Evolutionary conservation across 2,113 vertebrate genomes (phyloP).

Genomic region (Bungarus multicinctus): DNA sequence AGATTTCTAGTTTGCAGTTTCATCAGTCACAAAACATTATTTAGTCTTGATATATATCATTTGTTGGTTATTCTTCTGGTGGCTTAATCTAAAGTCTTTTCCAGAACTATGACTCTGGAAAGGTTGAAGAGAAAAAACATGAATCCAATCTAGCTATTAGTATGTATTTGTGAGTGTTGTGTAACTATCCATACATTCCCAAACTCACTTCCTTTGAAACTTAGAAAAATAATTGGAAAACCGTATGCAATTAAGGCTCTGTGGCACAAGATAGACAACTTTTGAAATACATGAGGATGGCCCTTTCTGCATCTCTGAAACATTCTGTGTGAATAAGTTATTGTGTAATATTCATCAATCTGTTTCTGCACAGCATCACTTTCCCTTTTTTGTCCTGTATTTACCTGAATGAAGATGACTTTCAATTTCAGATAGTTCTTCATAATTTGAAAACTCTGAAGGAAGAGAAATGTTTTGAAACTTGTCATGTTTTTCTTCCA

Average conservation of each 20-base stretch:
- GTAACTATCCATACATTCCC: constrained; percentile 18
- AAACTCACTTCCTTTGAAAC: constrained; percentile 34
- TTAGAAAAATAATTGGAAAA: constrained; percentile 48
- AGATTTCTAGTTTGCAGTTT: neutral
- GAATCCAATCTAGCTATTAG: constrained; percentile 48
- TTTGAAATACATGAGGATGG: constrained; percentile 54
- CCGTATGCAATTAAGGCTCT: constrained; percentile 39
- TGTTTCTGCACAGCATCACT: constrained; percentile 17
- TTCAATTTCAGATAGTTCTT: constrained; percentile 21
- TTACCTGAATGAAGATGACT: neutral
- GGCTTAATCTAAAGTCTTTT: constrained; percentile 34
- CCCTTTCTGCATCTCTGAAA: constrained; percentile 40
- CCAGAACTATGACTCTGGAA: constrained; percentile 36
- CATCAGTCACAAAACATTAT: constrained; percentile 15
- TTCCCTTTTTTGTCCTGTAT: constrained; percentile 2
- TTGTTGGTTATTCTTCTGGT: constrained; percentile 42
- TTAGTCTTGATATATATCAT: constrained; percentile 42
- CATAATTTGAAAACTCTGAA: constrained; percentile 6
- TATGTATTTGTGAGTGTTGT: neutral
- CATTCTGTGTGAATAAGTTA: constrained; percentile 41
- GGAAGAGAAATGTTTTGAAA: constrained; percentile 11
- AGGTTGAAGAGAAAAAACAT: constrained; percentile 46
- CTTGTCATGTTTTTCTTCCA: neutral
- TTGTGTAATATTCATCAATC: constrained; percentile 44
- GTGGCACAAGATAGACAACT: neutral